Conservation (phyloP, 2,888 invertebrate species). For the Acrobasis suavella region DNA sequence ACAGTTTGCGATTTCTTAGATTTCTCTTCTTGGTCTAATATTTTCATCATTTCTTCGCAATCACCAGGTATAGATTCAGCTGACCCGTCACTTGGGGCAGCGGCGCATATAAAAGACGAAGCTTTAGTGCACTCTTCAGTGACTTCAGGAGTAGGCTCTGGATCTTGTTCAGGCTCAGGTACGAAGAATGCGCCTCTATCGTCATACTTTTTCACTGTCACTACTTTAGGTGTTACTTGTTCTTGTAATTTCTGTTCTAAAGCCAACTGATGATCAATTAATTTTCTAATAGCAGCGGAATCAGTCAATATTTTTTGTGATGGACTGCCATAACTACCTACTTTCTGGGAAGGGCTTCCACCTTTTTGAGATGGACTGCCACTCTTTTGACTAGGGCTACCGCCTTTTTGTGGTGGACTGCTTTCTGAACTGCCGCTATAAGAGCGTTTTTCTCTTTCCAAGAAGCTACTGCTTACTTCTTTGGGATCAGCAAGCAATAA, state of each 20-base stretch:
- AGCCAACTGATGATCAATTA: slow-evolving; percentile 77
- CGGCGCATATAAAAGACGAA: slow-evolving; percentile 71
- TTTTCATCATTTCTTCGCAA: slow-evolving; percentile 84
- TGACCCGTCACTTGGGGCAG: slow-evolving; percentile 75
- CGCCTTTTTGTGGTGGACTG: slow-evolving; percentile 80
- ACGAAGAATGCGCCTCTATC: slow-evolving; percentile 77
- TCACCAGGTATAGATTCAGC: slow-evolving; percentile 82
- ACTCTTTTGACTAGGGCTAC: slow-evolving; percentile 71
- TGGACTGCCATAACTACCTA: slow-evolving; percentile 72
- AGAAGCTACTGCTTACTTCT: slow-evolving; percentile 71
- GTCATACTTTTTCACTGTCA: slow-evolving; percentile 75
- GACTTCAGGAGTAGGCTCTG: slow-evolving; percentile 47
- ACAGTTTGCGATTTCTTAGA: slow-evolving; percentile 49
- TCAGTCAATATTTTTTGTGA: slow-evolving; percentile 74
- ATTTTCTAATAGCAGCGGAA: slow-evolving; percentile 72
- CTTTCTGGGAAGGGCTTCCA: slow-evolving; percentile 75
- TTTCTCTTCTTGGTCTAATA: slow-evolving; percentile 78
- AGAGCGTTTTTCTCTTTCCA: slow-evolving; percentile 77
- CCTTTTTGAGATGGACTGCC: slow-evolving; percentile 76
- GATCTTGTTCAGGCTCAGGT: slow-evolving; percentile 59
- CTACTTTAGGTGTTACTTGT: slow-evolving; percentile 65
- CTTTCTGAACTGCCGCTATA: slow-evolving; percentile 84
- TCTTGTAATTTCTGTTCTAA: slow-evolving; percentile 69
- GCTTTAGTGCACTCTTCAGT: slow-evolving; percentile 70
- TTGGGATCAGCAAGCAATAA: slow-evolving; percentile 84